Evolutionary conservation across 2,113 vertebrate genomes (phyloP).

Genomic region (Haliaeetus leucogaster): DNA sequence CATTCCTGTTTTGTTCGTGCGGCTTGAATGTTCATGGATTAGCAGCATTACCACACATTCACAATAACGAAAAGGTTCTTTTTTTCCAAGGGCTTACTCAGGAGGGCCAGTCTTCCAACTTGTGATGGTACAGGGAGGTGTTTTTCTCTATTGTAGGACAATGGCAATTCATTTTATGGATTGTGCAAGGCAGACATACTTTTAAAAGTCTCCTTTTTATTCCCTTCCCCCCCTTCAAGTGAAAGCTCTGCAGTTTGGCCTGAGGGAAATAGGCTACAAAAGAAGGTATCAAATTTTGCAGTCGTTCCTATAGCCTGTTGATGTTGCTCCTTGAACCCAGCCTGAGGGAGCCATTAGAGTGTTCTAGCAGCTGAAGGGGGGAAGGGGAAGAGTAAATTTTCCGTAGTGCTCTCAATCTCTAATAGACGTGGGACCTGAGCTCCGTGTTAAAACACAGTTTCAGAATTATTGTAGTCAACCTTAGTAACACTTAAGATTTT

Average conservation of each 20-base stretch:
- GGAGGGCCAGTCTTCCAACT: background rate
- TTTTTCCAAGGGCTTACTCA: background rate
- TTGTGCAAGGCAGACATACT: background rate
- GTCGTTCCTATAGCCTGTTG: background rate
- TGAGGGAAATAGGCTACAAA: background rate
- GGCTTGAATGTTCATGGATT: background rate
- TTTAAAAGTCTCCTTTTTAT: background rate
- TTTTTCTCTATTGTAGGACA: background rate
- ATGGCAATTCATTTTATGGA: background rate
- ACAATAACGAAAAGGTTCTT: rapidly evolving
- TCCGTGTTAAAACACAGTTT: background rate
- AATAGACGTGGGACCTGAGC: background rate
- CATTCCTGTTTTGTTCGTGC: background rate
- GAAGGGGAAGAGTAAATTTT: background rate
- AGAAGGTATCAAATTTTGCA: constrained; percentile 15
- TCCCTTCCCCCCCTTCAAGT: background rate
- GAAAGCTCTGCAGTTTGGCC: background rate
- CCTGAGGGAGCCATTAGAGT: background rate
- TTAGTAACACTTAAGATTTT: background rate
- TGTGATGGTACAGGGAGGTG: background rate
- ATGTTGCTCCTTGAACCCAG: background rate
- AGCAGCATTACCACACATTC: background rate
- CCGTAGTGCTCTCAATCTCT: background rate
- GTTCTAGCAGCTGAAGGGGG: background rate
- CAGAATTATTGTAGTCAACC: background rate